phyloP scores from a whole-genome alignment of 2,888 invertebrate species.

The Steinernema carpocapsae region DNA sequence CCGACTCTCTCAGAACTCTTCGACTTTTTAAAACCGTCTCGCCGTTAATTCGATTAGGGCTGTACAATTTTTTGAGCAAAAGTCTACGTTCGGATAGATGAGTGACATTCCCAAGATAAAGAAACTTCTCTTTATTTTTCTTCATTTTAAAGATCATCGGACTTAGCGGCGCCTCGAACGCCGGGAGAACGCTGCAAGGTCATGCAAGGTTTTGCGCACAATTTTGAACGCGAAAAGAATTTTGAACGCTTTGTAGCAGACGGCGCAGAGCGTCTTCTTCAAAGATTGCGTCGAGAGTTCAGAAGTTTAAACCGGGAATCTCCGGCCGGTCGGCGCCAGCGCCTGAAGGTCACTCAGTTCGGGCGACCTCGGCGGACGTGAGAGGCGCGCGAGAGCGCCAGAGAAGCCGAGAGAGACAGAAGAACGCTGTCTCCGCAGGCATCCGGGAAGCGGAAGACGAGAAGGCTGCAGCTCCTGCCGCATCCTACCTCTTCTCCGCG shows the following conservation, averaged over 20 bases:
- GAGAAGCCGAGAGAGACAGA: too few species aligned
- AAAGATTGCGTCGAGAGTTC: neutral
- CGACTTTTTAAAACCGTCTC: neutral
- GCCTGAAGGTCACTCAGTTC: slow-evolving; percentile 18
- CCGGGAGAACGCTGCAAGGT: slow-evolving; percentile 26
- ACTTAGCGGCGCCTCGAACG: too few species aligned
- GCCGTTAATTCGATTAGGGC: neutral
- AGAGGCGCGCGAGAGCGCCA: too few species aligned
- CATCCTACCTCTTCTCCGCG: too few species aligned
- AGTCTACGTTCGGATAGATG: neutral
- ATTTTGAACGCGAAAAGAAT: slow-evolving; percentile 11
- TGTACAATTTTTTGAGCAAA: too few species aligned
- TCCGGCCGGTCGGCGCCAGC: neutral
- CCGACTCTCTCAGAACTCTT: too few species aligned
- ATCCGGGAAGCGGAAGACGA: neutral
- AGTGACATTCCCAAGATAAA: too few species aligned
- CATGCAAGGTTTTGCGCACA: neutral
- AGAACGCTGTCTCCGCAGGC: too few species aligned
- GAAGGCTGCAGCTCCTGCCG: neutral
- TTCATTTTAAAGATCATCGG: too few species aligned
- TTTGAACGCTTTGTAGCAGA: neutral
- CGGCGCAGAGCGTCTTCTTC: neutral
- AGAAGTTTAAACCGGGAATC: neutral
- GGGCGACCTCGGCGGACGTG: slow-evolving; percentile 2
- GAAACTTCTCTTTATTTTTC: too few species aligned